phyloP scores from a whole-genome alignment of 2,888 invertebrate genomes.

The Ophion ellenae region DNA sequence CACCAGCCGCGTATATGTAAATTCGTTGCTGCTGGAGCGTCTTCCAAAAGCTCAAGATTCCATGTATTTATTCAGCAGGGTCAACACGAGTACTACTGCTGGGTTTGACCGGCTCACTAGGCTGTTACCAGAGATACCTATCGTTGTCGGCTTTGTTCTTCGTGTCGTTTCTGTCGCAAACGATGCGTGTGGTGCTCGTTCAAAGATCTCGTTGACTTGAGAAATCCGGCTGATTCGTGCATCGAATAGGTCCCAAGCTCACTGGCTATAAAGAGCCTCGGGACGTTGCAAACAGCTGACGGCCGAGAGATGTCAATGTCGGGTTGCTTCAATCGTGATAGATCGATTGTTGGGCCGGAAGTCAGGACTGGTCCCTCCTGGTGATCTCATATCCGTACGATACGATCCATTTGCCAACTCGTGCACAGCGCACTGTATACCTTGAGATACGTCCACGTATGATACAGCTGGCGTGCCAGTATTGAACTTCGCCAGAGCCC shows the following conservation, averaged over 20 bases:
- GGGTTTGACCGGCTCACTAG: constrained; percentile 11
- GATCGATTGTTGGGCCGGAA: background rate
- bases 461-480: background rate
- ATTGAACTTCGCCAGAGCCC: background rate
- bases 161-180: constrained; percentile 9
- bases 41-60: constrained; percentile 45
- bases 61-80: constrained; percentile 53
- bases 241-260: background rate
- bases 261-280: background rate
- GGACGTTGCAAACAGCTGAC: background rate
- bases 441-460: background rate
- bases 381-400: background rate
- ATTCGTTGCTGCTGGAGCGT: constrained; percentile 37
- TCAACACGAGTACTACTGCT: constrained; percentile 30
- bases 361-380: background rate
- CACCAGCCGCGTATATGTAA: constrained; percentile 37
- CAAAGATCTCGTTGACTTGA: constrained; percentile 7
- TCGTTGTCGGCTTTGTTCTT: constrained; percentile 18
- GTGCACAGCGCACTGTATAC: background rate
- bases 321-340: no score
- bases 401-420: background rate
- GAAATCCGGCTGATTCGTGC: background rate
- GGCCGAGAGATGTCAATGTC: background rate
- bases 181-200: background rate
- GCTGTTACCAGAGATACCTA: constrained; percentile 3